Evolutionary conservation across 1,140 invertebrate species (phyloP), one percentile per base, ranked within the genome.

Genomic region (Tribolium castaneum): DNA sequence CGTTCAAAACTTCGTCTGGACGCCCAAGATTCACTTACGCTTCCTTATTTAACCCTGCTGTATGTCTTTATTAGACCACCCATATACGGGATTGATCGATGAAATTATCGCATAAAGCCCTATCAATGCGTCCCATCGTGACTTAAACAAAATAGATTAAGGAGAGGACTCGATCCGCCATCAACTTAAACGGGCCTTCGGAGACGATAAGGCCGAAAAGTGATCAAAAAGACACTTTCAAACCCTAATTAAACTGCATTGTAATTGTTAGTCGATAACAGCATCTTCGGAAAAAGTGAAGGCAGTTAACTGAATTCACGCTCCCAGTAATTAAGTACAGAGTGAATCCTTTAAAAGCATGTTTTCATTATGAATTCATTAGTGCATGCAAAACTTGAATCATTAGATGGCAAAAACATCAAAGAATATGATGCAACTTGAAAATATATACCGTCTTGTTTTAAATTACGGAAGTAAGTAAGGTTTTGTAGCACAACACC

Each of bases 311-410:
- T 30, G 25, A 30, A 30, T 30, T 30, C 6, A 5, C 6, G 25
- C 25, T 19, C 16, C 16, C 2, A 30, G 3, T 30, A 30, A 30
- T 30, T 30, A 30, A 30, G 25, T 4, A 5, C 25, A 10, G 14
- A 73, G 30, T 30, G 49, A 51, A 25, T 25, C 49, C 52, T 73
- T 73, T 52, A 52, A 52, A 73, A 34, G 71, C 49, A 10, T 45
- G 12, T 12, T 13, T 54, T 73, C 10, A 73, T 73, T 52, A 52
- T 73, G 19, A 73, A 73, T 73, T 73, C 71, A 54, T 73, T 25
- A 14, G 70, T 13, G 16, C 45, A 51, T 72, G 22, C 45, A 10
- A 12, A 39, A 72, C 12, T 16, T 49, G 6, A 45, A 45, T 72
- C 70, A 51, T 72, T 72, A 72, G 22, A 52, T 13, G 50, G 16